Evolutionary conservation across 2,888 invertebrate species (phyloP).

Genomic region (Pyrocoelia pectoralis): DNA sequence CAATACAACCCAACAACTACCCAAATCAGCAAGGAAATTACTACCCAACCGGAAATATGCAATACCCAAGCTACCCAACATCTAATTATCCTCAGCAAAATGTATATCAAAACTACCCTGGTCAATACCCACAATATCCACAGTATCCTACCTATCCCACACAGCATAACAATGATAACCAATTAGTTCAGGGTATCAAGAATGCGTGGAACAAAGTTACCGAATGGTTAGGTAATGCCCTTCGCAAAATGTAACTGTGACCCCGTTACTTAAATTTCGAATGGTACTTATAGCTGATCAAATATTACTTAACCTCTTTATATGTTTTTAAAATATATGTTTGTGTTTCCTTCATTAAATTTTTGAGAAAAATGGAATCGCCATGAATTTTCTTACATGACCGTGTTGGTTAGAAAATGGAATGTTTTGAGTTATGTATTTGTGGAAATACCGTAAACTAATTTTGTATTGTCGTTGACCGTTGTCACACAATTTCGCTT

Average conservation of each 20-base stretch:
- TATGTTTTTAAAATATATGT: neutral
- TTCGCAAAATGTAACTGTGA: neutral
- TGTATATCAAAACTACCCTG: neutral
- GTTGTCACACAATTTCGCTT: no score
- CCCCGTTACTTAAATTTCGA: neutral
- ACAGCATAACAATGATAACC: neutral
- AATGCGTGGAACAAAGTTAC: neutral
- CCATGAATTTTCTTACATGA: no score
- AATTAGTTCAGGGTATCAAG: neutral
- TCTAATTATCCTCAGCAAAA: neutral
- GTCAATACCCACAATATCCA: neutral
- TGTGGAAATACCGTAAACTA: no score
- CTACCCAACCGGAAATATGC: neutral
- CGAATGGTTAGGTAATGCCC: neutral
- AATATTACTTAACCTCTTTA: neutral
- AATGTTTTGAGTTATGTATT: no score
- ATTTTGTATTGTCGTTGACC: no score
- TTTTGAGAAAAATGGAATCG: no score
- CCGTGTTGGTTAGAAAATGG: no score
- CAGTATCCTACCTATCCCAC: neutral
- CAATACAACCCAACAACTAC: slow-evolving; percentile 8
- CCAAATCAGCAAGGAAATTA: slow-evolving; percentile 10
- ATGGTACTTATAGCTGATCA: neutral
- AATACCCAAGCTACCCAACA: slow-evolving; percentile 1
- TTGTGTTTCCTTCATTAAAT: no score